These are phyloP conservation scores for Spisula subtruncata DNA, from an alignment of 2,888 invertebrate genomes.

Conservation along the genomic window DNA sequence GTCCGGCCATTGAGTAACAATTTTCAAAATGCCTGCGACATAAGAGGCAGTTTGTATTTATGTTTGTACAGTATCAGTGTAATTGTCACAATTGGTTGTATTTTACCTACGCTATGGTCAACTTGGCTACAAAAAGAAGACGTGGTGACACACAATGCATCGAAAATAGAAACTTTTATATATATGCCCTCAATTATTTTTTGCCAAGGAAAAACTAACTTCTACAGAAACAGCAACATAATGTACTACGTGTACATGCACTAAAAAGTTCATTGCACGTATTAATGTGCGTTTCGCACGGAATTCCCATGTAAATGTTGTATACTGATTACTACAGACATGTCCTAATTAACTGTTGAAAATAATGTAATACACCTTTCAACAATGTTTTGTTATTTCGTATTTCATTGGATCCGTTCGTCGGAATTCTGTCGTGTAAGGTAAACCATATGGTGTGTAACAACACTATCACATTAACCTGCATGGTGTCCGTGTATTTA, in stretches of 20 bases:
- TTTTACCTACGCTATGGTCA: too few relatives aligned
- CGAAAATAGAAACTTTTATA: too few relatives aligned
- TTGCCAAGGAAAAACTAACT: neutral
- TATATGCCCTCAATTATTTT: neutral
- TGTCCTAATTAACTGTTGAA: conserved; percentile 17
- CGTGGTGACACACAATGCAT: too few relatives aligned
- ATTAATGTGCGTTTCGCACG: neutral
- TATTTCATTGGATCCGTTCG: neutral
- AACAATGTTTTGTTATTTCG: neutral
- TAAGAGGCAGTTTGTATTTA: too few relatives aligned
- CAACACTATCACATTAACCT: neutral
- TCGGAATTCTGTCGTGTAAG: neutral
- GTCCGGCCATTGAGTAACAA: too few relatives aligned
- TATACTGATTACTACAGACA: neutral
- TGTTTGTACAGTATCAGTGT: too few relatives aligned
- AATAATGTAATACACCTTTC: conserved; percentile 14
- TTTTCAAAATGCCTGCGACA: too few relatives aligned
- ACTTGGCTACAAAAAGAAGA: too few relatives aligned
- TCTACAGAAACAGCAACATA: neutral
- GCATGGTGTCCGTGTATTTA: neutral
- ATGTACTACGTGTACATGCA: too few relatives aligned
- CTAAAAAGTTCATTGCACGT: neutral
- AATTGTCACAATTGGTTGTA: too few relatives aligned
- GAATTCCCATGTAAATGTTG: neutral
- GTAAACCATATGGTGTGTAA: neutral